Evolutionary conservation across 2,888 invertebrate species (phyloP).

Genomic region (Azorinus chamasolen): DNA sequence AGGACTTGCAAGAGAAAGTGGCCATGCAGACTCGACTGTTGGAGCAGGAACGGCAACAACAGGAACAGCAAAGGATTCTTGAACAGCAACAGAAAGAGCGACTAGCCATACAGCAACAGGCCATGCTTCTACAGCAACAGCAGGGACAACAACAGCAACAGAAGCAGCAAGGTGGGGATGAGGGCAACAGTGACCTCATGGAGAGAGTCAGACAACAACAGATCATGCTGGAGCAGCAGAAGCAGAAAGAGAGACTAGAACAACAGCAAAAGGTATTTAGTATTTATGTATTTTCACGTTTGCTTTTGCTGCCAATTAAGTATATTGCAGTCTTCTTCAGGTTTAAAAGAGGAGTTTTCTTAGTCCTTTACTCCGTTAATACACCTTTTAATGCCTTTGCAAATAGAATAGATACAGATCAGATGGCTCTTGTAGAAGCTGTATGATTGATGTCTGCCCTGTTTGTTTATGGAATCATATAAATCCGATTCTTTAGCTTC

Average conservation of each 20-base stretch:
- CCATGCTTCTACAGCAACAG: constrained; percentile 46
- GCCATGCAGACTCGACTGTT: constrained; percentile 79
- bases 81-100: constrained; percentile 63
- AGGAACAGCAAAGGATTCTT: constrained; percentile 27
- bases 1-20: constrained; percentile 76
- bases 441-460: too few relatives aligned
- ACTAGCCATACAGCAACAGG: constrained; percentile 55
- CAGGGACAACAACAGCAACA: constrained; percentile 57
- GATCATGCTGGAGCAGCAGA: constrained; percentile 78
- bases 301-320: background rate
- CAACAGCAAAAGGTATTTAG: constrained; percentile 53
- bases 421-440: too few relatives aligned
- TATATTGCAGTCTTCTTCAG: background rate
- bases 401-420: too few relatives aligned
- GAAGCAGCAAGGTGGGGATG: constrained; percentile 49
- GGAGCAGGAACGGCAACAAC: constrained; percentile 62
- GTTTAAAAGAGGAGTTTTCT: background rate
- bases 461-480: too few relatives aligned
- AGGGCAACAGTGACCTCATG: constrained; percentile 70
- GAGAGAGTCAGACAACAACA: constrained; percentile 82
- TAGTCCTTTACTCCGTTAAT: too few relatives aligned
- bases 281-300: background rate
- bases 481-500: too few relatives aligned
- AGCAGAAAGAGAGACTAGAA: constrained; percentile 63
- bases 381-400: too few relatives aligned